Evolutionary conservation across 2,113 vertebrate species (phyloP).

Genomic region (Steatornis caripensis): DNA sequence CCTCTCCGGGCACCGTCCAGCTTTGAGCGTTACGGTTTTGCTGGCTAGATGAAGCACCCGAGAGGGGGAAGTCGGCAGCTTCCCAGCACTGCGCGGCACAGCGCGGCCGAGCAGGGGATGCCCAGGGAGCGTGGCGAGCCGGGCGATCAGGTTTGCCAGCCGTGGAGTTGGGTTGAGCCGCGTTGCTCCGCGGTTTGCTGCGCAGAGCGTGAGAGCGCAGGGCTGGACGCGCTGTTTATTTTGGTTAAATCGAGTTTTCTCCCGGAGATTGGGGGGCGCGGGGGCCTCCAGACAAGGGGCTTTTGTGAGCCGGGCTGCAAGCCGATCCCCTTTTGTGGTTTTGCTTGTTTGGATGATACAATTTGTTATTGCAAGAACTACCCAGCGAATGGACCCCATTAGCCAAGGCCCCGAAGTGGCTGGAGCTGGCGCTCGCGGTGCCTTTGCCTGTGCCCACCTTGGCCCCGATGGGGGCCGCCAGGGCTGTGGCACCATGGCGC

Average conservation of each 20-base stretch:
- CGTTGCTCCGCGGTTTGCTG: fast-evolving
- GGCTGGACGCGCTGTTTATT: background rate
- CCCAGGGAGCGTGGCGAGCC: fast-evolving
- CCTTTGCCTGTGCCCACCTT: slow-evolving; percentile 1
- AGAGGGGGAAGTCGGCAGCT: background rate
- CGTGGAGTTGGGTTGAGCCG: fast-evolving
- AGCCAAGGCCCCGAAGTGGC: background rate
- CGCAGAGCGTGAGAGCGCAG: background rate
- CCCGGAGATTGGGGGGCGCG: background rate
- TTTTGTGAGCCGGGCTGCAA: slow-evolving; percentile 32
- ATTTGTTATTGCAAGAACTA: slow-evolving; percentile 61
- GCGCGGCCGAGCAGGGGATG: background rate
- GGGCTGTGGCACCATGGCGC: no score
- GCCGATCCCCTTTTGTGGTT: slow-evolving; percentile 46
- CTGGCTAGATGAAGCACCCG: background rate
- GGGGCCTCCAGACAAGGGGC: slow-evolving; percentile 47
- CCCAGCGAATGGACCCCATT: slow-evolving; percentile 32
- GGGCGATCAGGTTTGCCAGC: background rate
- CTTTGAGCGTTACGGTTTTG: fast-evolving
- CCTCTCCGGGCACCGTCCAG: fast-evolving
- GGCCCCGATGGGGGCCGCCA: background rate
- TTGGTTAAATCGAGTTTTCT: slow-evolving; percentile 32
- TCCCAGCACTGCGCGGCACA: fast-evolving
- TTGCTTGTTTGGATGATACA: slow-evolving; percentile 62
- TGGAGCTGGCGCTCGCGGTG: background rate